phyloP scores from a whole-genome alignment of 2,888 invertebrate genomes.

The Exephanes ischioxanthus region DNA sequence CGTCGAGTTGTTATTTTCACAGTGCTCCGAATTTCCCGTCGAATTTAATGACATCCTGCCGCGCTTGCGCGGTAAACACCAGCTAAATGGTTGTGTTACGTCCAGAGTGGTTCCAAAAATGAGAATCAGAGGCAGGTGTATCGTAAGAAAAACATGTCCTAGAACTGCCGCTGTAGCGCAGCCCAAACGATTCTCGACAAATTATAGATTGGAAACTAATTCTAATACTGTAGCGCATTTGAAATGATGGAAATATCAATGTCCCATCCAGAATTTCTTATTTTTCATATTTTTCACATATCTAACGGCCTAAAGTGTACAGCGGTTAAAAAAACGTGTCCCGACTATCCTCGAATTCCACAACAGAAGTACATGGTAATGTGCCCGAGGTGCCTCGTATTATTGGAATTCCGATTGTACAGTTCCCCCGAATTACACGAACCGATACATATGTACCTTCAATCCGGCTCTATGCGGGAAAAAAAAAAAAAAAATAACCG shows the following conservation, averaged over 20 bases:
- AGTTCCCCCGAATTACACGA: background rate
- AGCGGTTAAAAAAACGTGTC: background rate
- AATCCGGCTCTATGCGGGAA: background rate
- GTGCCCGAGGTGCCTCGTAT: background rate
- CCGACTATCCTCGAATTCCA: background rate
- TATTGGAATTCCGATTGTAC: background rate
- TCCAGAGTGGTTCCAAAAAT: background rate
- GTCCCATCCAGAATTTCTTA: no score
- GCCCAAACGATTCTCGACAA: background rate
- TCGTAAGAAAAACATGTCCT: no score
- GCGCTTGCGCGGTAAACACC: background rate
- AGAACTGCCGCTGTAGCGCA: no score
- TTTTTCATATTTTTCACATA: no score
- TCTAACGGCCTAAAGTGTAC: no score
- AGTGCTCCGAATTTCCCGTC: background rate
- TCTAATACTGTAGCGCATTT: no score
- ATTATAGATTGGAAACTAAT: no score
- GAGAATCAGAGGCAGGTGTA: no score
- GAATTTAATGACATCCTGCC: background rate
- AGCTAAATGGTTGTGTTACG: background rate
- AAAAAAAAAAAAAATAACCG: conserved; percentile 7
- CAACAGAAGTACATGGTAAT: background rate
- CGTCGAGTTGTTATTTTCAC: background rate
- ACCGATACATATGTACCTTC: background rate
- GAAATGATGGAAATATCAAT: no score